Percentiles rank a stretch among this genome's conserved stretches.
Conservation (phyloP, 2,888 invertebrate species). For the Rhaphigaster nebulosa region DNA sequence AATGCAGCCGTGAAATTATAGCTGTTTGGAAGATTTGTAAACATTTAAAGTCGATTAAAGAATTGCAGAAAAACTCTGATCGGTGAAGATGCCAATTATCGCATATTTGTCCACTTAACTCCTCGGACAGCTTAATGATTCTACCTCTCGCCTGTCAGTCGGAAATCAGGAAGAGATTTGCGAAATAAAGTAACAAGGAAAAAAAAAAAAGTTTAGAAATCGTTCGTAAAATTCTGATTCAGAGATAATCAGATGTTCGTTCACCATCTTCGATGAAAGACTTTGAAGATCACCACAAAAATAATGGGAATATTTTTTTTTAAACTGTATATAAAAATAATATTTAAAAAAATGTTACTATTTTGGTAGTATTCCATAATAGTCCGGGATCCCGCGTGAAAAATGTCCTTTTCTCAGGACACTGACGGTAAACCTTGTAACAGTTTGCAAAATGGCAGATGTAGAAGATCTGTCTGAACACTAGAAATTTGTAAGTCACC, state of each 20-base stretch:
- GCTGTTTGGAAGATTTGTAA: background rate
- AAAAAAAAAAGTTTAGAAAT: background rate
- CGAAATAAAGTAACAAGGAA: background rate
- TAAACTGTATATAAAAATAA: too few species aligned
- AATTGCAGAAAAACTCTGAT: background rate
- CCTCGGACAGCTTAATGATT: background rate
- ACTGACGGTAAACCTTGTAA: too few species aligned
- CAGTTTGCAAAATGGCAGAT: too few species aligned
- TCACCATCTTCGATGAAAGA: background rate
- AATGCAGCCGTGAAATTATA: background rate
- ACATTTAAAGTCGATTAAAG: background rate
- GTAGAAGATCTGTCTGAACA: too few species aligned
- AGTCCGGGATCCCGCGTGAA: too few species aligned
- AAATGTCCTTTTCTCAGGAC: too few species aligned
- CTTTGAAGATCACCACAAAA: background rate
- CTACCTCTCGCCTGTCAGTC: background rate
- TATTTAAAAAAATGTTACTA: too few species aligned
- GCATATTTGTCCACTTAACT: constrained; percentile 1
- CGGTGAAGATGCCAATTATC: background rate
- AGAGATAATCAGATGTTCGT: background rate
- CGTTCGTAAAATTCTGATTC: background rate
- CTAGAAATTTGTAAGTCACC: too few species aligned
- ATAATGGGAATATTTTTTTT: background rate
- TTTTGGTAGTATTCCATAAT: too few species aligned
- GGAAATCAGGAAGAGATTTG: background rate